These are phyloP conservation scores for Diuraphis noxia DNA, from an alignment of 1,140 invertebrate species.

Conservation along the genomic window DNA sequence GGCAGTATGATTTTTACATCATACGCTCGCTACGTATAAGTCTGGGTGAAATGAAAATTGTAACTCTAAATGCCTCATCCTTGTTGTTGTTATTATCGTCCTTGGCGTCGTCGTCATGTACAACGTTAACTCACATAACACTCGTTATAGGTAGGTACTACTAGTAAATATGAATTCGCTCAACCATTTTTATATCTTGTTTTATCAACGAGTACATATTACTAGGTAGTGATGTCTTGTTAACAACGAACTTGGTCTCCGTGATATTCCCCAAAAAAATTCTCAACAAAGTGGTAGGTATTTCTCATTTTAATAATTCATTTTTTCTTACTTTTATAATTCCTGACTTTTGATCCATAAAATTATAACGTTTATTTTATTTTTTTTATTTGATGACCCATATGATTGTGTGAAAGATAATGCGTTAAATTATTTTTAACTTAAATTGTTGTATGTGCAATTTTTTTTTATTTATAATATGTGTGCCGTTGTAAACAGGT, in stretches of 20 bases:
- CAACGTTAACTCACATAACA: background rate
- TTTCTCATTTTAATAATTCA: no score
- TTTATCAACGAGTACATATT: background rate
- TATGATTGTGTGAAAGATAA: no score
- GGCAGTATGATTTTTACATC: background rate
- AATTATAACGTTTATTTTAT: no score
- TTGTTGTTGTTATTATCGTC: background rate
- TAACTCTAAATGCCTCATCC: background rate
- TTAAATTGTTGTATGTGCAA: no score
- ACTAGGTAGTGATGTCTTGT: background rate
- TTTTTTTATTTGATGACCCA: no score
- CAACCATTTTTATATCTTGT: background rate
- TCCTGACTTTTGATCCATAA: no score
- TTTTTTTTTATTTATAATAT: no score
- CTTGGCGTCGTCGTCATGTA: background rate
- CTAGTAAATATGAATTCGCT: background rate
- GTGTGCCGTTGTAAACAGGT: no score
- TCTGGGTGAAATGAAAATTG: background rate
- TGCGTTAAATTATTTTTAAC: no score
- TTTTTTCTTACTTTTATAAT: no score
- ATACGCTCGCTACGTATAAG: background rate
- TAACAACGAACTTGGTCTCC: background rate
- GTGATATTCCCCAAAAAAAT: background rate
- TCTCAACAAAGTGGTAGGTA: background rate
- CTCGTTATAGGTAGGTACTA: background rate